A percentile compares a stretch with the other conserved stretches of the same genome.
Evolutionary conservation across 1,140 invertebrate species (phyloP).

Genomic region (Popillia japonica): DNA sequence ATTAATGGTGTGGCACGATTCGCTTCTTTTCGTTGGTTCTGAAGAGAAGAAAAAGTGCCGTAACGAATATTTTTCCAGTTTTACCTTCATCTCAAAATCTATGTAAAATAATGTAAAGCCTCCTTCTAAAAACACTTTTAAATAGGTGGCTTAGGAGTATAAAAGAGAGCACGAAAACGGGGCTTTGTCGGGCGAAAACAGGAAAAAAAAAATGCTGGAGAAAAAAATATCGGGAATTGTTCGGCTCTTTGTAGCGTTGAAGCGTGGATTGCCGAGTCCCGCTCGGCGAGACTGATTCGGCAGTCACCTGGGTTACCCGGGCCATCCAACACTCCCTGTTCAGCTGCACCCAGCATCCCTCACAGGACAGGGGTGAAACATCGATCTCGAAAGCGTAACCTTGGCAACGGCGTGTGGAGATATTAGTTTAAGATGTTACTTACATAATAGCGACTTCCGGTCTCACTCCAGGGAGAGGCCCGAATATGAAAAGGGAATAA

Average conservation of each 20-base stretch:
- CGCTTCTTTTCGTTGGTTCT: neutral
- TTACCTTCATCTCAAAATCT: conserved; percentile 1
- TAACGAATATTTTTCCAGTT: conserved; percentile 6
- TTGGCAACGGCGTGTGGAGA: conserved; percentile 34
- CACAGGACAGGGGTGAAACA: conserved; percentile 37
- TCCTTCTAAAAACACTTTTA: conserved; percentile 16
- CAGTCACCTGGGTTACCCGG: conserved; percentile 38
- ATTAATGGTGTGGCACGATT: neutral
- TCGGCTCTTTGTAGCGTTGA: conserved; percentile 26
- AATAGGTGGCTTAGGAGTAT: conserved; percentile 29
- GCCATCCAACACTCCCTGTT: conserved; percentile 35
- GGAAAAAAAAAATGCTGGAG: neutral
- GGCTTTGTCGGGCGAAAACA: neutral
- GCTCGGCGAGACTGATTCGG: conserved; percentile 29
- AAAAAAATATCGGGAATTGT: conserved; percentile 18
- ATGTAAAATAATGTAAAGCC: conserved; percentile 16
- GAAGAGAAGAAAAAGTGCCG: neutral
- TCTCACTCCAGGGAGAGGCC: neutral
- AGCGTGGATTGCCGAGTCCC: conserved; percentile 19
- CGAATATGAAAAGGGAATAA: neutral
- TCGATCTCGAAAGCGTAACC: conserved; percentile 39
- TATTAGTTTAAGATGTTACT: conserved; percentile 40
- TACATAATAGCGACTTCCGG: conserved; percentile 38
- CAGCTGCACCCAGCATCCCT: conserved; percentile 37
- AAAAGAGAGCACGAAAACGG: neutral